These are phyloP conservation scores for Caenorhabditis latens DNA, from an alignment of 1,140 invertebrate genomes.

Conservation along the genomic window DNA sequence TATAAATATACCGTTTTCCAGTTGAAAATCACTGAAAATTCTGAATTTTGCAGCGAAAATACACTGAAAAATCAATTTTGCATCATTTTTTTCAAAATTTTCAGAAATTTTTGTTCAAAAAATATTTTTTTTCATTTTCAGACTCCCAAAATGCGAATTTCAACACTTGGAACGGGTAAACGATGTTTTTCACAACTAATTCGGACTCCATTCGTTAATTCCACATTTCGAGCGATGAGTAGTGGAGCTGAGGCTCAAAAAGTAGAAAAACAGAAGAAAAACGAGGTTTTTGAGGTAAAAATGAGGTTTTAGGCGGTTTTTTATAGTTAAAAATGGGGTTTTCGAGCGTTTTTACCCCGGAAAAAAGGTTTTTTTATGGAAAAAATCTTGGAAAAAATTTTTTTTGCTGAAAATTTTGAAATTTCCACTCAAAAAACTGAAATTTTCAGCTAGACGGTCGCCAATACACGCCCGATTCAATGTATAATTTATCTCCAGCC, in stretches of 20 bases:
- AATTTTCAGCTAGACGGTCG: conserved; percentile 53
- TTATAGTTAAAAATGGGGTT: not conserved
- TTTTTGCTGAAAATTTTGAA: not conserved
- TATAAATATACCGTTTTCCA: too few relatives aligned
- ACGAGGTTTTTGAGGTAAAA: conserved; percentile 7
- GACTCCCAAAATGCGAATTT: not conserved
- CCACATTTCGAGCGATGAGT: not conserved
- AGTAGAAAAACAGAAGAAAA: not conserved
- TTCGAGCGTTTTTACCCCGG: too few relatives aligned
- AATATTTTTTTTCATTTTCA: too few relatives aligned
- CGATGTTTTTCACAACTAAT: not conserved
- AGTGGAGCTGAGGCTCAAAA: not conserved
- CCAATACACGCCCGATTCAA: not conserved
- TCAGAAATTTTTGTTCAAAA: too few relatives aligned
- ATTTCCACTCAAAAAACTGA: not conserved
- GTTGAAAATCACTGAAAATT: too few relatives aligned
- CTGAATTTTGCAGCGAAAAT: too few relatives aligned
- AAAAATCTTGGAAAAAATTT: not conserved
- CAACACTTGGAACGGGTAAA: not conserved
- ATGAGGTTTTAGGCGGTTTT: too few relatives aligned
- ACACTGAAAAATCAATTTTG: too few relatives aligned
- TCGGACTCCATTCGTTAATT: not conserved
- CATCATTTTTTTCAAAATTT: too few relatives aligned
- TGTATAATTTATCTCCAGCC: conserved; percentile 57
- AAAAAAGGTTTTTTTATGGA: not conserved